These are phyloP conservation scores for Tetragnatha versicolor DNA, from an alignment of 1,140 invertebrate genomes.

Conservation along the genomic window DNA sequence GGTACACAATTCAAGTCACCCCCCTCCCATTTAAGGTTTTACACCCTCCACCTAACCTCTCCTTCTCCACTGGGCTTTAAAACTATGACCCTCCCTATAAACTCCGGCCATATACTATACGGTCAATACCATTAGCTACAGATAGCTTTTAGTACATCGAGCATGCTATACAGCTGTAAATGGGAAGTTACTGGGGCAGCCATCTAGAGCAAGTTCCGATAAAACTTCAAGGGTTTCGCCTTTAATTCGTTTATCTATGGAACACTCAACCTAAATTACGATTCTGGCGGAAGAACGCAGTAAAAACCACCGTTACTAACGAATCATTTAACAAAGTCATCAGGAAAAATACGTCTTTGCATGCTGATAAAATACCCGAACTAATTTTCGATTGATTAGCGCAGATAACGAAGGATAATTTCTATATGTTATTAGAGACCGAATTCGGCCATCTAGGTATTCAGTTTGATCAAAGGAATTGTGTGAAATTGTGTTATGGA, in stretches of 20 bases:
- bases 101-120: constrained; percentile 26
- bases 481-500: too few species aligned
- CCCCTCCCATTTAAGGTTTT: too few species aligned
- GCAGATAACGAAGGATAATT: too few species aligned
- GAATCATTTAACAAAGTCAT: constrained; percentile 24
- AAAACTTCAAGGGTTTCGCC: constrained; percentile 17
- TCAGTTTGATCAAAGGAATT: too few species aligned
- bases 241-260: constrained; percentile 22
- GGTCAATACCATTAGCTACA: constrained; percentile 2
- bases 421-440: too few species aligned
- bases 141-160: constrained; percentile 11
- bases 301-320: constrained; percentile 19
- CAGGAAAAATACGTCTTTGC: constrained; percentile 14
- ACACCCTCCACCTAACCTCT: background rate
- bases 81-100: constrained; percentile 8
- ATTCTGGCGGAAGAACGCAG: background rate
- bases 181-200: constrained; percentile 17
- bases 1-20: too few species aligned
- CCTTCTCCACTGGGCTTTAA: constrained; percentile 13
- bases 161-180: background rate
- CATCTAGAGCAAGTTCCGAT: constrained; percentile 14
- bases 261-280: constrained; percentile 18
- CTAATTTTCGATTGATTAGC: too few species aligned
- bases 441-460: too few species aligned
- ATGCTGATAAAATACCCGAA: constrained; percentile 15